A percentile compares a stretch with the other conserved stretches of the same genome.
Evolutionary conservation across 2,888 invertebrate genomes (phyloP).

Genomic region (Drosophila villosipedis): DNA sequence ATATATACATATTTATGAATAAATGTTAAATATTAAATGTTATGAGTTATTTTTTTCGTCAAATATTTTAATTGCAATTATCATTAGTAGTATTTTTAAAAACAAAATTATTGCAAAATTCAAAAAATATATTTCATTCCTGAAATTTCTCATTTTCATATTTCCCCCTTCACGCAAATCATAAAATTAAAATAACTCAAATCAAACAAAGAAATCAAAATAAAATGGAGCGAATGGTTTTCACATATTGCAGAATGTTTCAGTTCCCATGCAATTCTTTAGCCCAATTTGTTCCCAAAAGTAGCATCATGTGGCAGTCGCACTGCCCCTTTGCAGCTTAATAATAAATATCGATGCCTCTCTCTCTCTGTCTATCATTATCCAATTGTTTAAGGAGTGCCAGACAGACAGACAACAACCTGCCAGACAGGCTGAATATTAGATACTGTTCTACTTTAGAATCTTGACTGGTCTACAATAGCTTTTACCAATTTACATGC

Average conservation of each 20-base stretch:
- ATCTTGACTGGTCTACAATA: conserved; percentile 63
- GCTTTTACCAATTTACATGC: conserved; percentile 63
- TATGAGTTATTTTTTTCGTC: background rate
- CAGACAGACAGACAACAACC: conserved; percentile 33
- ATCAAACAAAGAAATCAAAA: background rate
- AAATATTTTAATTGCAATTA: background rate
- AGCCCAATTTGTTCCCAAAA: conserved; percentile 27
- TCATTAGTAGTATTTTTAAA: background rate
- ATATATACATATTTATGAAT: background rate
- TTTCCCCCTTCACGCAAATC: background rate
- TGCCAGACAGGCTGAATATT: conserved; percentile 51
- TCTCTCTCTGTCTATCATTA: background rate
- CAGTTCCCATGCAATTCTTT: background rate
- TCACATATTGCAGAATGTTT: conserved; percentile 31
- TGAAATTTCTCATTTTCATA: background rate
- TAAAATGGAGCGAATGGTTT: conserved; percentile 5
- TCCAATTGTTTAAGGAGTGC: conserved; percentile 3
- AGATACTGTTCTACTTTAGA: conserved; percentile 63
- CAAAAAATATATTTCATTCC: background rate
- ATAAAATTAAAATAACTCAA: background rate
- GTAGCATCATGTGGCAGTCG: conserved; percentile 45
- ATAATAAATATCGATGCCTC: conserved; percentile 65
- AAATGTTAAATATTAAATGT: background rate
- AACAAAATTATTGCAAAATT: background rate
- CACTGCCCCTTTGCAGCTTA: conserved; percentile 35